Evolutionary conservation across 2,797 vertebrate genomes (phyloP).

Genomic region (Denticeps clupeoides): DNA sequence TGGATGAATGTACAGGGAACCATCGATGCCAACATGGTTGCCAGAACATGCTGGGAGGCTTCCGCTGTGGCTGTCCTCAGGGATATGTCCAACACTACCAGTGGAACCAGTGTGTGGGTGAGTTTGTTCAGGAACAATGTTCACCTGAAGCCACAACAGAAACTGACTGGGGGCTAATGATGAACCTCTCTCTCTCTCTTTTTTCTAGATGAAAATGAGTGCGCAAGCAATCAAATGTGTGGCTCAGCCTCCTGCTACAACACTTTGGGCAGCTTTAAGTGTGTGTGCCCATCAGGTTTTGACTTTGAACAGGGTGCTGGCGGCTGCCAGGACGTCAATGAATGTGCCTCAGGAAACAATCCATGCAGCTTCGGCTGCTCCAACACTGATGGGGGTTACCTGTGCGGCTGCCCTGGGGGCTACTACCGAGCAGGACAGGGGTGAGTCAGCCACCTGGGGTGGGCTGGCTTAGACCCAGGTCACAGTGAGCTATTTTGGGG

Average conservation of each 20-base stretch:
- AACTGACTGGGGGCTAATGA: too few species aligned
- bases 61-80: conserved; percentile 67
- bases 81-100: conserved; percentile 76
- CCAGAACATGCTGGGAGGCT: conserved; percentile 71
- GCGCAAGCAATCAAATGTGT: conserved; percentile 46
- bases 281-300: conserved; percentile 69
- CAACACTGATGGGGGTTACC: conserved; percentile 70
- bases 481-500: not conserved
- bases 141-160: not conserved
- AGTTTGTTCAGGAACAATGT: conserved; percentile 25
- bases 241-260: conserved; percentile 75
- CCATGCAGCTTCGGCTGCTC: conserved; percentile 74
- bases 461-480: not conserved
- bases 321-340: conserved; percentile 70
- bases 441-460: conserved; percentile 48
- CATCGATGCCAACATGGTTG: conserved; percentile 72
- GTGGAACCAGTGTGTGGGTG: conserved; percentile 79
- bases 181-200: too few species aligned
- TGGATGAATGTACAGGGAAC: conserved; percentile 66
- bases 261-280: conserved; percentile 71
- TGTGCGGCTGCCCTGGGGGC: conserved; percentile 72
- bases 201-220: conserved; percentile 71
- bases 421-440: conserved; percentile 86
- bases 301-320: conserved; percentile 59
- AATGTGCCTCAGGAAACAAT: conserved; percentile 48